Percentiles rank a stretch among this genome's conserved stretches.
phyloP scores from a whole-genome alignment of 2,113 vertebrate genomes.

The Cavia porcellus region DNA sequence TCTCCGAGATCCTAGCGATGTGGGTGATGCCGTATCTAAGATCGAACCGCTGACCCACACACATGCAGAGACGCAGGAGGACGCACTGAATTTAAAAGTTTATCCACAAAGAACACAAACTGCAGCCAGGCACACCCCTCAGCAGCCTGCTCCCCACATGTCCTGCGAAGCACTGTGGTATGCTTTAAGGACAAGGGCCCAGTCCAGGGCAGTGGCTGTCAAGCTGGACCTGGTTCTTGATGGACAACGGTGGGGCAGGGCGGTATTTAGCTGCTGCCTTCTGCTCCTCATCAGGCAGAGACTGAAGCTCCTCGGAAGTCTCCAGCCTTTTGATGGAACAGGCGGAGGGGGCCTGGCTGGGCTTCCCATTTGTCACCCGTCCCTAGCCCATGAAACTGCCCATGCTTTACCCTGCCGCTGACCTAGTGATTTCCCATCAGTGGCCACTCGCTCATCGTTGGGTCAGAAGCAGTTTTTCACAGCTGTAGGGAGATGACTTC shows the following conservation, averaged over 20 bases:
- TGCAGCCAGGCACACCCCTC: accelerated
- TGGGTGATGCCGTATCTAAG: accelerated
- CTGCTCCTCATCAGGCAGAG: neutral
- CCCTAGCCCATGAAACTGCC: neutral
- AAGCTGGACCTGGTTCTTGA: neutral
- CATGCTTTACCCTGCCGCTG: neutral
- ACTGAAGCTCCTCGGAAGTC: neutral
- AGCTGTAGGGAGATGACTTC: neutral
- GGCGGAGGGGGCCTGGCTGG: neutral
- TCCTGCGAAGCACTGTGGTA: neutral
- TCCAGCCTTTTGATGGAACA: neutral
- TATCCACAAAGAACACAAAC: neutral
- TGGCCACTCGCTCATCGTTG: neutral
- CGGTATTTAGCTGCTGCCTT: neutral
- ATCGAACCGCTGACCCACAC: neutral
- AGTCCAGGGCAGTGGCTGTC: accelerated
- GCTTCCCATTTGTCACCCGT: neutral
- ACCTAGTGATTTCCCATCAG: accelerated
- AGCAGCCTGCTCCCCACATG: no score
- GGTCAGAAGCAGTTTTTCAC: neutral
- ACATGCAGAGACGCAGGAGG: accelerated
- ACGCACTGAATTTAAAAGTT: neutral
- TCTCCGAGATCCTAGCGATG: accelerated
- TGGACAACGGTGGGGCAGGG: neutral
- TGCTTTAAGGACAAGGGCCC: neutral